Conservation (phyloP, 2,113 vertebrate species). For the Pedetes capensis region DNA sequence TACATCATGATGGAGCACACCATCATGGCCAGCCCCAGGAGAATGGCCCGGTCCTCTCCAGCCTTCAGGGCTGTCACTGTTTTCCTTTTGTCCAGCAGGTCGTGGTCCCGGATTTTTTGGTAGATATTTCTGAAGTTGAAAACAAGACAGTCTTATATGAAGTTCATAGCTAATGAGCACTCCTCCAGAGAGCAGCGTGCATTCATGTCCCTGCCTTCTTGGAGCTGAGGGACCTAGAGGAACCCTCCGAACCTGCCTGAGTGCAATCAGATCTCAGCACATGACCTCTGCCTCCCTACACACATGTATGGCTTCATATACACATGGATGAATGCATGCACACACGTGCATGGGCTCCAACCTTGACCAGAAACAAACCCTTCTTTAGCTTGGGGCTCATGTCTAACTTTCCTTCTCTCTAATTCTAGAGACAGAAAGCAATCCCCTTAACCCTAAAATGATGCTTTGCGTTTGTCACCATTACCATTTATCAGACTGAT, state of each 20-base stretch:
- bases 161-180: slow-evolving; percentile 64
- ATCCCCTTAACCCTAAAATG: not conserved
- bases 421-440: not conserved
- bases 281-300: not conserved
- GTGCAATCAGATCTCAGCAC: not conserved
- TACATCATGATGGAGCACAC: slow-evolving; percentile 94
- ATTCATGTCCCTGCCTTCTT: slow-evolving; percentile 54
- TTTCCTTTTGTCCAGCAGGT: slow-evolving; percentile 96
- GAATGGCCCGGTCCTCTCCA: slow-evolving; percentile 94
- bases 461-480: slow-evolving; percentile 9
- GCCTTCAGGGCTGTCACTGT: slow-evolving; percentile 94
- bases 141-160: slow-evolving; percentile 82
- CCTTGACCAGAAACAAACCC: not conserved
- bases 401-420: not conserved
- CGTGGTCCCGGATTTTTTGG: slow-evolving; percentile 93
- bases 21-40: slow-evolving; percentile 95
- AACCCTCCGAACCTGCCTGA: not conserved
- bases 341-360: no score
- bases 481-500: not conserved
- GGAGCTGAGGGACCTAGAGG: slow-evolving; percentile 1
- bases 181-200: slow-evolving; percentile 30
- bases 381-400: not conserved
- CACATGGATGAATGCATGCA: not conserved
- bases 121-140: slow-evolving; percentile 93
- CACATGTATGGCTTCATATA: no score